Base-by-base conservation (phyloP, 1,140 invertebrate genomes). In the Achatina immaculata region DNA sequence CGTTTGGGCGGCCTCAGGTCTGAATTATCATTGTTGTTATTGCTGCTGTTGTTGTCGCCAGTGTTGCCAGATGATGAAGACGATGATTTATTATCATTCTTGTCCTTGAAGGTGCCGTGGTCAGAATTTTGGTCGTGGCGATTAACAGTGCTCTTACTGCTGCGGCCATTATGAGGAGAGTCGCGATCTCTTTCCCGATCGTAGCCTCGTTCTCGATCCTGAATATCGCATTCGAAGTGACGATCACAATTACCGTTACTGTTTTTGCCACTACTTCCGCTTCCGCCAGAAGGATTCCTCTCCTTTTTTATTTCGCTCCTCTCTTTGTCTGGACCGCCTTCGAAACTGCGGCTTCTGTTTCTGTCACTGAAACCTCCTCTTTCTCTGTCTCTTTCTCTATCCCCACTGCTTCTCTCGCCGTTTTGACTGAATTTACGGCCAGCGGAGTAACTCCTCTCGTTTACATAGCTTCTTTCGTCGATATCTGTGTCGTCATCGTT, bases 291-390 rank as follows among this genome's bases (percentile, higher is more conserved):
- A 28, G 74, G 48, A 28, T 51, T 77, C 74, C 55, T 62, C 42
- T 65, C 55, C n/a, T 77, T 65, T 14, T 19, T 38, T 1, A 4
- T 6, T 3, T 65, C 55, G 11, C 55, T 19, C 38, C 40, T 66
- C 9, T 78, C 43, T 19, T 48, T n/a, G 21, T 69, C 68, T n/a
- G 36, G n/a, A 21, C 42, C 68, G 14, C 68, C 36, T 84, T 87
- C 36, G 82, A 86, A 62, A 83, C 83, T 77, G 83, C 86, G 24
- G 80, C 84, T 71, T 75, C 80, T n/a, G 80, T 83, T 74, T 83
- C 84, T 66, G 34, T 36, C 21, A 7, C 68, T 36, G 36, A 31
- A 36, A 36, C 36, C 58, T 24, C 16, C 43, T 36, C 48, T 36
- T 28, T 36, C 21, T 42, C 76, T 21, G n/a, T 45, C 76, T 68